phyloP scores from a whole-genome alignment of 2,888 invertebrate genomes.

The Ochropleura plecta region DNA sequence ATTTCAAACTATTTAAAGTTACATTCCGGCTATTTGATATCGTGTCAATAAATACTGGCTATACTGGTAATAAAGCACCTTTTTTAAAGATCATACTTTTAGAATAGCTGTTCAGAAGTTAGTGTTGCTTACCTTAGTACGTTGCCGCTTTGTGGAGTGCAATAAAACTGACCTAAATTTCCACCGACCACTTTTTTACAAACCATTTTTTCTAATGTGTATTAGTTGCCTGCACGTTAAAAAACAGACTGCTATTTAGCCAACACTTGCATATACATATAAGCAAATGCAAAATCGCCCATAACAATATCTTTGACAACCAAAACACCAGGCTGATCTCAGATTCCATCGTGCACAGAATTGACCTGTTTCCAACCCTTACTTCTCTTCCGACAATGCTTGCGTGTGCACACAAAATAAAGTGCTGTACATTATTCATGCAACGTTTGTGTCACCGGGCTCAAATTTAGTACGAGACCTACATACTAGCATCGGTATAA shows the following conservation, averaged over 20 bases:
- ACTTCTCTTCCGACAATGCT: conserved; percentile 30
- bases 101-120: neutral
- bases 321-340: conserved; percentile 11
- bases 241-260: neutral
- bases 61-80: neutral
- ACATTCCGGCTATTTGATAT: no score
- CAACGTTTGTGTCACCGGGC: conserved; percentile 40
- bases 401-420: conserved; percentile 57
- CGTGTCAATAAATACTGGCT: no score
- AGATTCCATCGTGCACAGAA: conserved; percentile 20
- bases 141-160: neutral
- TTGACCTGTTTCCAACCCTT: conserved; percentile 9
- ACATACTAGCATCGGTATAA: conserved; percentile 44
- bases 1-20: no score
- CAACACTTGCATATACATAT: neutral
- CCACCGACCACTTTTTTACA: neutral
- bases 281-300: neutral
- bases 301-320: conserved; percentile 2
- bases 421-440: conserved; percentile 61
- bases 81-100: neutral
- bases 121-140: neutral
- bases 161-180: conserved; percentile 8
- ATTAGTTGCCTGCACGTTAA: neutral
- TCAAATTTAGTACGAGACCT: conserved; percentile 54
- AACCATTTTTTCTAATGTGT: neutral